Evolutionary conservation across 2,113 vertebrate genomes (phyloP).

Genomic region (Amphiprion ocellaris): DNA sequence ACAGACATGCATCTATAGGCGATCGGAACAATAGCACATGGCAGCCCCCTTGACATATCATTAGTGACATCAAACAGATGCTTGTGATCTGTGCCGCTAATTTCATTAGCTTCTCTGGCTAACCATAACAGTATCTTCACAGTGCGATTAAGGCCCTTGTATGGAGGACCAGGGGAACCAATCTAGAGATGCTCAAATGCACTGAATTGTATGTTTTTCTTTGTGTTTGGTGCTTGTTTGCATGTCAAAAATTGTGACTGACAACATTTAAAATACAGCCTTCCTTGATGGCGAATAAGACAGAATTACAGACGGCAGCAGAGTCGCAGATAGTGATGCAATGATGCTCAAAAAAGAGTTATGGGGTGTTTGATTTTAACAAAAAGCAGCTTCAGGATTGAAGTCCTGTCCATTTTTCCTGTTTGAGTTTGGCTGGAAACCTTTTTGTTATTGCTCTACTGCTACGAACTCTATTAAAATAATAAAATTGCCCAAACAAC

Average conservation of each 20-base stretch:
- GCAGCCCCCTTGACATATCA: slow-evolving; percentile 71
- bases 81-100: slow-evolving; percentile 75
- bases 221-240: neutral
- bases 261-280: neutral
- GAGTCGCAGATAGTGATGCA: neutral
- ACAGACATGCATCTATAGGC: slow-evolving; percentile 71
- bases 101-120: slow-evolving; percentile 66
- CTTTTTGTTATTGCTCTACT: slow-evolving; percentile 1
- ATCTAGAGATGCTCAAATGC: neutral
- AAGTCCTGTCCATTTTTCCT: neutral
- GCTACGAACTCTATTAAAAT: neutral
- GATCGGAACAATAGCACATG: slow-evolving; percentile 64
- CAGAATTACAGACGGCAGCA: neutral
- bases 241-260: neutral
- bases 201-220: neutral
- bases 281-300: neutral
- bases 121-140: slow-evolving; percentile 35
- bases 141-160: neutral
- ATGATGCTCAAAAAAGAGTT: neutral
- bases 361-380: neutral
- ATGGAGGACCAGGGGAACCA: neutral
- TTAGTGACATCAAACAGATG: slow-evolving; percentile 82
- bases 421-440: neutral
- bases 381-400: neutral
- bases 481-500: neutral